Conservation (phyloP, 2,113 vertebrate genomes). For the Grus americana region DNA sequence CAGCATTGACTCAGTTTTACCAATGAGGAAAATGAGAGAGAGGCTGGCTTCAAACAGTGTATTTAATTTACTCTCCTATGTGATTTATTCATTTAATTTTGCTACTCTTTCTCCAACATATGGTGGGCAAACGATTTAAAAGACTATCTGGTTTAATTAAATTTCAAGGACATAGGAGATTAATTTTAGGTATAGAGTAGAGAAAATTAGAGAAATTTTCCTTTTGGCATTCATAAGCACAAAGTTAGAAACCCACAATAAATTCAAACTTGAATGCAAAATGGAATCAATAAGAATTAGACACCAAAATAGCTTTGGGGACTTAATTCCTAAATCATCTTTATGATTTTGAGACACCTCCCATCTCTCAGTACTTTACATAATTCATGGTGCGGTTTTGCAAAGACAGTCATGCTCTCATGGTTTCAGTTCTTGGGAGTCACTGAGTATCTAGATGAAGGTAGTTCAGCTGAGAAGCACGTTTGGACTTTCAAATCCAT, state of each 20-base stretch:
- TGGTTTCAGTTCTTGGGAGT: background rate
- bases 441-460: background rate
- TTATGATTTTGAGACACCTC: background rate
- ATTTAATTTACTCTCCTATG: slow-evolving; percentile 36
- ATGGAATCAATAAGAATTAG: background rate
- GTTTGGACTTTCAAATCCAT: background rate
- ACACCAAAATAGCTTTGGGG: background rate
- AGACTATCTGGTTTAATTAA: slow-evolving; percentile 60
- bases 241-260: background rate
- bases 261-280: background rate
- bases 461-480: background rate
- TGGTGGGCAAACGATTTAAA: slow-evolving; percentile 39
- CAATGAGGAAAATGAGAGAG: background rate
- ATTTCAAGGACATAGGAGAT: slow-evolving; percentile 48
- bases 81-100: slow-evolving; percentile 65
- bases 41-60: background rate
- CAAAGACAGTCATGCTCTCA: background rate
- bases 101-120: slow-evolving; percentile 40
- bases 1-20: slow-evolving; percentile 23
- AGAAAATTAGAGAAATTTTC: slow-evolving; percentile 34
- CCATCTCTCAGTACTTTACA: background rate
- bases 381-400: background rate
- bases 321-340: slow-evolving; percentile 4
- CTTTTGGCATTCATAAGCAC: slow-evolving; percentile 14
- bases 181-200: slow-evolving; percentile 3